phyloP scores from a whole-genome alignment of 2,888 invertebrate genomes.

The Dione juno region DNA sequence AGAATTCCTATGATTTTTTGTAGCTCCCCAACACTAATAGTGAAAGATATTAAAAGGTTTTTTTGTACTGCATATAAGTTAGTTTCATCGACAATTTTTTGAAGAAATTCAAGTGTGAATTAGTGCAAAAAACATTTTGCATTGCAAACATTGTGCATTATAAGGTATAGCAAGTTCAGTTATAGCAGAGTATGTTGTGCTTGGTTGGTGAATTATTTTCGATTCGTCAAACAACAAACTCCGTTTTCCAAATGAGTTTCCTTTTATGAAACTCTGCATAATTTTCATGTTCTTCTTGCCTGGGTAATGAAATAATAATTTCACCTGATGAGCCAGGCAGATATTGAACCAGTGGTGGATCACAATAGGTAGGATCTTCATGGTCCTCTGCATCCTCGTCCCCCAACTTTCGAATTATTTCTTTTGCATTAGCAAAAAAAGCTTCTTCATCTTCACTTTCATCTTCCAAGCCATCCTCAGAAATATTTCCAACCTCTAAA shows the following conservation, averaged over 20 bases:
- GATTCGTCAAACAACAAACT: too few relatives aligned
- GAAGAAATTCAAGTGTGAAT: background rate
- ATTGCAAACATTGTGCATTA: too few relatives aligned
- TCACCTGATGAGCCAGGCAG: conserved; percentile 36
- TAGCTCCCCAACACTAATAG: too few relatives aligned
- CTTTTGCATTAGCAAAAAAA: conserved; percentile 45
- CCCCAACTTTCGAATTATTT: conserved; percentile 43
- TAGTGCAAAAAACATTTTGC: background rate
- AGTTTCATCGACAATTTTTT: background rate
- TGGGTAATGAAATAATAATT: conserved; percentile 45
- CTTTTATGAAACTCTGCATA: conserved; percentile 45
- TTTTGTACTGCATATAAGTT: background rate
- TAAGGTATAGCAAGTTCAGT: conserved; percentile 45
- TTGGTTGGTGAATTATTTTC: too few relatives aligned
- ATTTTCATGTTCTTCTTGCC: conserved; percentile 44
- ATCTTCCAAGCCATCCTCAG: conserved; percentile 48
- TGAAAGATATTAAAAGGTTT: background rate
- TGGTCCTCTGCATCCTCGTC: conserved; percentile 45
- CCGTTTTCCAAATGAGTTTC: too few relatives aligned
- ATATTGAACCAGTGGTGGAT: conserved; percentile 46
- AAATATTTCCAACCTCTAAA: too few relatives aligned
- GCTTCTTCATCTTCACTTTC: conserved; percentile 46
- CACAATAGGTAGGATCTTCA: conserved; percentile 46
- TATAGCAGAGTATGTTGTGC: conserved; percentile 43
- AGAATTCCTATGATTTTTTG: too few relatives aligned